phyloP scores from a whole-genome alignment of 2,888 invertebrate species.

The Calliscelio sp. region DNA sequence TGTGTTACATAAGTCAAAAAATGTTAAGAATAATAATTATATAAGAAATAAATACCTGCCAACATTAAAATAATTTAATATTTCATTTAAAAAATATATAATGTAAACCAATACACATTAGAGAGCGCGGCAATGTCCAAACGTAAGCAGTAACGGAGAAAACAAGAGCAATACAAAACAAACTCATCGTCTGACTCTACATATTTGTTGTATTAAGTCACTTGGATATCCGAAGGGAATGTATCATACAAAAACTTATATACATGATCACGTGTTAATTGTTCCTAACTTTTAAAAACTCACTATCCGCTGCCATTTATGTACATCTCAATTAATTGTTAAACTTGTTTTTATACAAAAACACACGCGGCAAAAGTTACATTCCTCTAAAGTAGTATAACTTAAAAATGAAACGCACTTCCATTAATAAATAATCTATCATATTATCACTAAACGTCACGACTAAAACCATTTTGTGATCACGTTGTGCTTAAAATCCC shows the following conservation, averaged over 20 bases:
- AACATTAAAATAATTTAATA: background rate
- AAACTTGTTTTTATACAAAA: constrained; percentile 14
- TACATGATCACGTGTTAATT: constrained; percentile 52
- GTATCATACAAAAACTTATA: constrained; percentile 60
- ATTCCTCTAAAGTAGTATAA: no score
- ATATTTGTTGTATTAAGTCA: constrained; percentile 36
- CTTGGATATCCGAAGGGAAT: constrained; percentile 58
- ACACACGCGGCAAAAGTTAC: background rate
- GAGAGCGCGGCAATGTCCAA: background rate
- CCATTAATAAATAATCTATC: no score
- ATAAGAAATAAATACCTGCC: no score
- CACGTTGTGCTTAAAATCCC: no score
- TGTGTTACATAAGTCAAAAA: no score
- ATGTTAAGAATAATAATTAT: no score
- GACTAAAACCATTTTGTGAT: no score
- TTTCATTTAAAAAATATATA: background rate
- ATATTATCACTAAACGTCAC: no score
- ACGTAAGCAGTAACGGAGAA: background rate
- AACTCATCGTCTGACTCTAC: constrained; percentile 4
- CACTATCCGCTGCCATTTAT: constrained; percentile 37
- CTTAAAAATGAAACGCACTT: no score
- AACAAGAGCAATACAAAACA: background rate
- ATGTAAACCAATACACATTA: background rate
- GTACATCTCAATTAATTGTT: constrained; percentile 20
- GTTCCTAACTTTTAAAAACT: constrained; percentile 47